These are phyloP conservation scores for Thamnophis elegans DNA, from an alignment of 2,797 vertebrate genomes.

Conservation along the genomic window DNA sequence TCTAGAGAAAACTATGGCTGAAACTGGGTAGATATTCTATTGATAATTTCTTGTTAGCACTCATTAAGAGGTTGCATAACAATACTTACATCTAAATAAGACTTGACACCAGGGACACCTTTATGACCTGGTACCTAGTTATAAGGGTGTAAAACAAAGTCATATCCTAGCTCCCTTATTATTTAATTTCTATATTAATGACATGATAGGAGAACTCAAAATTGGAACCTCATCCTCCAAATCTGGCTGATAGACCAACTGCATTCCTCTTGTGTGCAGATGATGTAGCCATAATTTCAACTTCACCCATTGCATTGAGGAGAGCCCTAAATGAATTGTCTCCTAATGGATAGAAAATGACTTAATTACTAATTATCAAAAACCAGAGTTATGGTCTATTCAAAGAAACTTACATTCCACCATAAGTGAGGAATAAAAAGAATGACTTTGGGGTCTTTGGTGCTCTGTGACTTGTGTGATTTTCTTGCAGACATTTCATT, in stretches of 20 bases:
- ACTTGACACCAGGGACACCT: background rate
- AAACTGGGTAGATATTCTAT: background rate
- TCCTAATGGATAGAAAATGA: background rate
- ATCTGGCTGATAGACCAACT: background rate
- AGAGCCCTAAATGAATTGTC: background rate
- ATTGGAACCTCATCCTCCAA: background rate
- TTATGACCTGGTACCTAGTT: background rate
- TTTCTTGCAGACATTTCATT: background rate
- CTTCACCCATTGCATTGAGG: background rate
- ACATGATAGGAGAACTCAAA: background rate
- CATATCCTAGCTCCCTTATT: background rate
- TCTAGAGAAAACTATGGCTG: background rate
- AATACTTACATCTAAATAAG: background rate
- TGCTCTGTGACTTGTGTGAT: background rate
- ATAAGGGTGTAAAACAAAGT: background rate
- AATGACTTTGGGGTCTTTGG: background rate
- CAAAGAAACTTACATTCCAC: background rate
- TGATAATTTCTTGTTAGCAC: background rate
- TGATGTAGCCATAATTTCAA: background rate
- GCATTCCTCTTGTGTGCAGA: background rate
- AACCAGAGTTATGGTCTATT: background rate
- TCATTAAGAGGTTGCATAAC: background rate
- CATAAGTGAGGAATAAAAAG: background rate
- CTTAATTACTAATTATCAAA: background rate
- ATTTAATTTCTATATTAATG: background rate